A percentile compares a stretch with the other conserved stretches of the same genome.
These are phyloP conservation scores for Limnephilus rhombicus DNA, from an alignment of 2,888 invertebrate species.

Conservation along the genomic window DNA sequence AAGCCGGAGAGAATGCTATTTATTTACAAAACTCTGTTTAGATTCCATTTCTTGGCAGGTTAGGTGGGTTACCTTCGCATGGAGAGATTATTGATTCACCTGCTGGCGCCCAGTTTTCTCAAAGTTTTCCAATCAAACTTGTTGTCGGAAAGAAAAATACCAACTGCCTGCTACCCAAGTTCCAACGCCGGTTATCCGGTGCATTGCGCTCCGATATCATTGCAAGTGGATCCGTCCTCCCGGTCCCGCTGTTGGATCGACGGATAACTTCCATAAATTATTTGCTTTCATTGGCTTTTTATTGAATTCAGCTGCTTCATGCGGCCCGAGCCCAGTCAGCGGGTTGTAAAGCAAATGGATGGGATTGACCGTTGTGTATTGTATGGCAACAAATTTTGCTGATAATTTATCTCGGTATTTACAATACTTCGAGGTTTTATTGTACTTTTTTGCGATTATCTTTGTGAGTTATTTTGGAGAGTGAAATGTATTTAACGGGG, in stretches of 20 bases:
- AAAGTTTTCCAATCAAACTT: conserved; percentile 66
- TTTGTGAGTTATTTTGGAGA: background rate
- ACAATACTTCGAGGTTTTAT: background rate
- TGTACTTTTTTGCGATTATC: background rate
- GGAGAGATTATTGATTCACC: conserved; percentile 63
- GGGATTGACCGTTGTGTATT: background rate
- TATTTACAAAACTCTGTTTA: background rate
- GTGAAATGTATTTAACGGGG: background rate
- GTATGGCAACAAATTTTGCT: background rate
- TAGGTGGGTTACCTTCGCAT: conserved; percentile 6
- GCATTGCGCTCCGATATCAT: conserved; percentile 29
- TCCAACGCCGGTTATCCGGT: background rate
- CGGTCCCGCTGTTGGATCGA: conserved; percentile 18
- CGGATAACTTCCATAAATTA: conserved; percentile 12
- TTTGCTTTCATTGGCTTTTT: conserved; percentile 15
- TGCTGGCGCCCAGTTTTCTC: conserved; percentile 55
- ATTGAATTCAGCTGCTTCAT: background rate
- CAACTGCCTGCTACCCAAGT: conserved; percentile 44
- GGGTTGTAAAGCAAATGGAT: background rate
- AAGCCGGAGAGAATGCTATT: background rate
- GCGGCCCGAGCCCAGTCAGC: background rate
- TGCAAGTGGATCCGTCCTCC: conserved; percentile 37
- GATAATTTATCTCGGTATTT: background rate
- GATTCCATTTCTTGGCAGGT: conserved; percentile 12
- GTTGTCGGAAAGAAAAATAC: conserved; percentile 64